Percentiles rank a stretch among this genome's conserved stretches.
Evolutionary conservation across 2,888 invertebrate genomes (phyloP).

Genomic region (Spilosoma lubricipeda): DNA sequence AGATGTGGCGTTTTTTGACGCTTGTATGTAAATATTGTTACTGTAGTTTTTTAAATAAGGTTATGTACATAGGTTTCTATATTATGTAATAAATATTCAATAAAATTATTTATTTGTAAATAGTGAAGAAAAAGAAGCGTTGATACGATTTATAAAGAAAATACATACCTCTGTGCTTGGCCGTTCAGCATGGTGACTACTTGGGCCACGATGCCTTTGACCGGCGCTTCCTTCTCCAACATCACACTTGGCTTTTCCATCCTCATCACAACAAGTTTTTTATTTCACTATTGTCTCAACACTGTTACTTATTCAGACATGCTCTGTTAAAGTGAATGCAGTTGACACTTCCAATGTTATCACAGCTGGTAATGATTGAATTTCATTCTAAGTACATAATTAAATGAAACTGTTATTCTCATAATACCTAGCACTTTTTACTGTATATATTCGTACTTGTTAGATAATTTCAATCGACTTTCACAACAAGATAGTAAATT

Average conservation of each 20-base stretch:
- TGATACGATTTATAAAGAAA: neutral
- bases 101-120: too few relatives aligned
- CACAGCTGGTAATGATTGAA: constrained; percentile 8
- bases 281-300: constrained; percentile 40
- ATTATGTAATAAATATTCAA: too few relatives aligned
- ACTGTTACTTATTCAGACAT: constrained; percentile 20
- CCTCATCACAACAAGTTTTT: constrained; percentile 66
- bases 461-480: constrained; percentile 2
- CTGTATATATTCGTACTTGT: neutral
- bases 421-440: neutral
- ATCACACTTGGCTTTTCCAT: constrained; percentile 75
- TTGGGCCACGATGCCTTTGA: constrained; percentile 83
- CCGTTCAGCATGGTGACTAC: constrained; percentile 84
- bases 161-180: constrained; percentile 80
- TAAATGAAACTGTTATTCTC: constrained; percentile 4
- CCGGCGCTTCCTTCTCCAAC: constrained; percentile 80
- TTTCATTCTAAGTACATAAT: constrained; percentile 7
- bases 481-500: neutral
- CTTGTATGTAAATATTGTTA: too few relatives aligned
- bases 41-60: too few relatives aligned
- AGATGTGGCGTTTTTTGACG: too few relatives aligned
- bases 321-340: neutral
- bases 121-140: too few relatives aligned
- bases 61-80: too few relatives aligned
- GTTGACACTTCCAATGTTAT: neutral